Conservation (phyloP, 2,888 invertebrate species). For the Priapulus caudatus region DNA sequence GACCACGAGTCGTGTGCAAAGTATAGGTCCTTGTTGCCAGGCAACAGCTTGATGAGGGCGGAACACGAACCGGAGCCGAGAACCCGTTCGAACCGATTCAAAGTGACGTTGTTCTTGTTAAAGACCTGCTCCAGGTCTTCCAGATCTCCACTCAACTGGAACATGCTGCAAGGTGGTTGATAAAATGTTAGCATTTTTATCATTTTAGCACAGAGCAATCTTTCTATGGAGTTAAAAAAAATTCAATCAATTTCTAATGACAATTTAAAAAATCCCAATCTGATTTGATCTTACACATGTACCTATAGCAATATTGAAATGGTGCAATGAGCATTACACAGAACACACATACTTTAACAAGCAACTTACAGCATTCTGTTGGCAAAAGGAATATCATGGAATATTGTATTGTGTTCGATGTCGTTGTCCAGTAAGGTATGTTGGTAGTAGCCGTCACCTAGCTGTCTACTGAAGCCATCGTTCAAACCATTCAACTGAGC, state of each 20-base stretch:
- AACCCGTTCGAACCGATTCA: slow-evolving; percentile 15
- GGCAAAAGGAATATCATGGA: background rate
- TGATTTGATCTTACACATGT: slow-evolving; percentile 15
- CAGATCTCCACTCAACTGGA: slow-evolving; percentile 63
- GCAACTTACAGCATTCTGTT: slow-evolving; percentile 1
- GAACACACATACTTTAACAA: too few species aligned
- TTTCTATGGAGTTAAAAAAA: too few species aligned
- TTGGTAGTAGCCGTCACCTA: too few species aligned
- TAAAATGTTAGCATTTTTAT: too few species aligned
- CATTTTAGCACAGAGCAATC: too few species aligned
- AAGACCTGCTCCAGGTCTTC: slow-evolving; percentile 49
- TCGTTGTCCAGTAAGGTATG: too few species aligned
- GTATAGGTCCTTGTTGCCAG: slow-evolving; percentile 48
- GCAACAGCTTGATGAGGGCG: slow-evolving; percentile 52
- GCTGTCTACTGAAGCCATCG: slow-evolving; percentile 53
- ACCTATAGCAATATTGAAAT: too few species aligned
- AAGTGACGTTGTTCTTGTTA: slow-evolving; percentile 23
- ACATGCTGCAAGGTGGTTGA: slow-evolving; percentile 51
- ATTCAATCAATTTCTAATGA: slow-evolving; percentile 7
- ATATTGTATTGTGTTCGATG: too few species aligned
- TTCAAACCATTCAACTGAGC: slow-evolving; percentile 63
- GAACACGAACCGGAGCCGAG: slow-evolving; percentile 46
- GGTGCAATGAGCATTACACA: too few species aligned
- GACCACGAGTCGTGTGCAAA: slow-evolving; percentile 70
- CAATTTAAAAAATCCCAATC: background rate